These are phyloP conservation scores for Paracanthobrama guichenoti DNA, from an alignment of 2,113 vertebrate species.

Conservation along the genomic window DNA sequence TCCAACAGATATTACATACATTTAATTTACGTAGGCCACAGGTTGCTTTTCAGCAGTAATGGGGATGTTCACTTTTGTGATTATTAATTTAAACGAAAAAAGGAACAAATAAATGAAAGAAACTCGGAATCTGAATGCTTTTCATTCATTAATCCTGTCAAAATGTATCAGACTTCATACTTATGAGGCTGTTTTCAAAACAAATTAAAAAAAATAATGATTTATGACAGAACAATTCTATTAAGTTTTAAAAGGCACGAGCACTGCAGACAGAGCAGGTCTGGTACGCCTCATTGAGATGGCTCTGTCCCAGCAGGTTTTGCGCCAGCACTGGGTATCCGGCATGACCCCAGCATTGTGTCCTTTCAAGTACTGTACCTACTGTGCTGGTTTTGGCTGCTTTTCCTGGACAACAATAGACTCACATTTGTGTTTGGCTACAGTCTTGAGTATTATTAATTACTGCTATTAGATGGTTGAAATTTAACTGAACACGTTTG, in stretches of 20 bases:
- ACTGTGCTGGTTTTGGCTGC: slow-evolving; percentile 26
- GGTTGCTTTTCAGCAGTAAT: slow-evolving; percentile 5
- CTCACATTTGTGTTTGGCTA: slow-evolving; percentile 4
- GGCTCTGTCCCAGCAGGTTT: slow-evolving; percentile 17
- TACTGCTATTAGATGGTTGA: slow-evolving; percentile 3
- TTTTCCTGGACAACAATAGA: slow-evolving; percentile 31
- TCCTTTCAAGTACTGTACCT: slow-evolving; percentile 21
- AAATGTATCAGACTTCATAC: neutral
- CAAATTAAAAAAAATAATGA: neutral
- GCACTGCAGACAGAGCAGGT: slow-evolving; percentile 10
- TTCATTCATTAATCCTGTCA: neutral
- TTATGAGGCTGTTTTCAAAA: neutral
- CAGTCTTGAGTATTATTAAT: slow-evolving; percentile 5
- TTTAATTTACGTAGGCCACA: neutral
- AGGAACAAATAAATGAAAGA: neutral
- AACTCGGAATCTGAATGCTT: neutral
- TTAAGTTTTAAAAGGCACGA: neutral
- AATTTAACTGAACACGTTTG: neutral
- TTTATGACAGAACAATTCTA: neutral
- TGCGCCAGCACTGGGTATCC: neutral
- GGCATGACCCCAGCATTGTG: slow-evolving; percentile 29
- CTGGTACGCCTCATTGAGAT: slow-evolving; percentile 5
- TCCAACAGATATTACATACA: neutral
- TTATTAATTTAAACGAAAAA: neutral
- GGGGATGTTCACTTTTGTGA: neutral